These are phyloP conservation scores for Oxycera nigricornis DNA, from an alignment of 2,888 invertebrate species.

Conservation along the genomic window DNA sequence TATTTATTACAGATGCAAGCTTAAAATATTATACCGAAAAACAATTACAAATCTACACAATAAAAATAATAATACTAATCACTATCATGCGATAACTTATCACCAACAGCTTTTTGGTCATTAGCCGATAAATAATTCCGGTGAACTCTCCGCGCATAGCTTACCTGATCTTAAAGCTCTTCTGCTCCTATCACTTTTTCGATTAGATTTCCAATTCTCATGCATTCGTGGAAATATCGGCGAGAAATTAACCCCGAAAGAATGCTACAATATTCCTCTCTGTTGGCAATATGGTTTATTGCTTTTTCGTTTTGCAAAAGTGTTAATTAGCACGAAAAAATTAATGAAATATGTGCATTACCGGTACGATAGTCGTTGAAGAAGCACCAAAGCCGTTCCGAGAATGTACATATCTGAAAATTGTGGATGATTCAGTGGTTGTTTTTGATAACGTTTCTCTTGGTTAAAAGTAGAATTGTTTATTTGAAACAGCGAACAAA, in stretches of 20 bases:
- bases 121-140: conserved; percentile 11
- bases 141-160: not conserved
- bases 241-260: not conserved
- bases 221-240: too few species aligned
- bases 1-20: too few species aligned
- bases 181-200: not conserved
- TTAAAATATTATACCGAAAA: too few species aligned
- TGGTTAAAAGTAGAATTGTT: too few species aligned
- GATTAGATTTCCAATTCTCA: not conserved
- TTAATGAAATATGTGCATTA: too few species aligned
- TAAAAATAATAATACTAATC: too few species aligned
- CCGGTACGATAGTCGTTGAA: too few species aligned
- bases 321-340: not conserved
- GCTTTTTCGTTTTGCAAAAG: not conserved
- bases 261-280: not conserved
- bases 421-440: too few species aligned
- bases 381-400: too few species aligned
- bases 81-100: conserved; percentile 25
- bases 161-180: not conserved
- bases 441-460: too few species aligned
- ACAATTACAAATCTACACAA: not conserved
- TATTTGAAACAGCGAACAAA: too few species aligned
- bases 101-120: conserved; percentile 14
- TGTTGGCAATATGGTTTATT: not conserved
- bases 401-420: too few species aligned